A percentile compares a stretch with the other conserved stretches of the same genome.
These are phyloP conservation scores for Callaeas wilsoni DNA, from an alignment of 2,113 vertebrate species.

Conservation along the genomic window DNA sequence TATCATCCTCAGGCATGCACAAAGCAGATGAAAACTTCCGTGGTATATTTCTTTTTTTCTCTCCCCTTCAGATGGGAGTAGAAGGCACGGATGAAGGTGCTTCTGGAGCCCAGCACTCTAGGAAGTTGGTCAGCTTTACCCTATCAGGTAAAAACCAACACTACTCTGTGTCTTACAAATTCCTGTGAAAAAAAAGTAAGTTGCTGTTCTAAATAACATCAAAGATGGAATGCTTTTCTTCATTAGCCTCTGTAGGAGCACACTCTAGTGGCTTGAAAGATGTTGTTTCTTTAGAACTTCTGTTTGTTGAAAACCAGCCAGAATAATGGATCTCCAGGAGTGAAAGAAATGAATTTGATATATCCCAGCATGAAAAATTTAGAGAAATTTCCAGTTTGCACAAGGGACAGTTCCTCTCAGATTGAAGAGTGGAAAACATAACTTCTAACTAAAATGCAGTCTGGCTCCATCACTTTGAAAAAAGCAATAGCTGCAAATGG, in stretches of 20 bases:
- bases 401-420: not conserved
- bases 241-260: slow-evolving; percentile 34
- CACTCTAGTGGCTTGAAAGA: slow-evolving; percentile 45
- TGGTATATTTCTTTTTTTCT: not conserved
- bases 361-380: not conserved
- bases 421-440: not conserved
- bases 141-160: slow-evolving; percentile 80
- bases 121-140: slow-evolving; percentile 93
- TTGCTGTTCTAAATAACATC: not conserved
- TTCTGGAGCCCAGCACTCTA: slow-evolving; percentile 83
- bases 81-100: slow-evolving; percentile 85
- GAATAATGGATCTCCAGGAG: not conserved
- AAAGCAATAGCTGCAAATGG: not conserved
- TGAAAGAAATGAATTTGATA: not conserved
- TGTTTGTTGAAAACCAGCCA: not conserved
- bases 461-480: not conserved
- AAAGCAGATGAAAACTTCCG: not conserved
- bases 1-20: not conserved
- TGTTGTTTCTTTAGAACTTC: not conserved
- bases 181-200: not conserved
- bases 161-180: not conserved
- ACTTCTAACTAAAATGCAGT: not conserved
- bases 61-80: slow-evolving; percentile 76
- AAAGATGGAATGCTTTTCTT: not conserved
- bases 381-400: not conserved